Evolutionary conservation across 2,797 vertebrate species (phyloP).

Genomic region (Leptoclinus maculatus): DNA sequence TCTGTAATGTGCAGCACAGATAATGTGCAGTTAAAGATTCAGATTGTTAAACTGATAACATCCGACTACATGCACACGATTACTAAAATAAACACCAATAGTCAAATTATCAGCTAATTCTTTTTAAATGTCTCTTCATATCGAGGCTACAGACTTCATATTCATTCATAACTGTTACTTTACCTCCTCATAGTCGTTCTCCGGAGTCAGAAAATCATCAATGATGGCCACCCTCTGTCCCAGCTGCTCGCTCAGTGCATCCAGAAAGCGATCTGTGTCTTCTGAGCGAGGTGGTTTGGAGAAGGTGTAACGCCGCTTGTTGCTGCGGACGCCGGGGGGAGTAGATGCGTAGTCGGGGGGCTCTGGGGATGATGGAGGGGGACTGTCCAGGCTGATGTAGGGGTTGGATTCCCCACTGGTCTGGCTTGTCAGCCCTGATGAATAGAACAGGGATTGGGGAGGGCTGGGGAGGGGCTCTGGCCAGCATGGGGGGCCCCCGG

Average conservation of each 20-base stretch:
- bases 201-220: constrained; percentile 95
- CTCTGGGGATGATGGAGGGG: constrained; percentile 89
- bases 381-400: constrained; percentile 96
- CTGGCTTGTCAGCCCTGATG: constrained; percentile 87
- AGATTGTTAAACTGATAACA: not conserved
- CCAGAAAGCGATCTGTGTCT: constrained; percentile 96
- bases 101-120: not conserved
- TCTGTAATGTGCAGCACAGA: not conserved
- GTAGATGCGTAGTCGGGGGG: constrained; percentile 79
- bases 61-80: not conserved
- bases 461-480: constrained; percentile 85
- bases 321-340: constrained; percentile 81
- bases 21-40: not conserved
- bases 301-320: constrained; percentile 93
- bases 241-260: constrained; percentile 93
- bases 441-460: constrained; percentile 83
- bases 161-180: constrained; percentile 15
- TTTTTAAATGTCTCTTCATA: not conserved
- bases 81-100: not conserved
- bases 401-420: constrained; percentile 95
- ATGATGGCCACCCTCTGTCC: constrained; percentile 90
- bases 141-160: not conserved
- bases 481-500: constrained; percentile 85
- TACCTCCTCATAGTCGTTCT: constrained; percentile 99
- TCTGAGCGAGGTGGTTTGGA: constrained; percentile 89